Conservation (phyloP, 2,113 vertebrate species). For the Psilopsiagon aurifrons region DNA sequence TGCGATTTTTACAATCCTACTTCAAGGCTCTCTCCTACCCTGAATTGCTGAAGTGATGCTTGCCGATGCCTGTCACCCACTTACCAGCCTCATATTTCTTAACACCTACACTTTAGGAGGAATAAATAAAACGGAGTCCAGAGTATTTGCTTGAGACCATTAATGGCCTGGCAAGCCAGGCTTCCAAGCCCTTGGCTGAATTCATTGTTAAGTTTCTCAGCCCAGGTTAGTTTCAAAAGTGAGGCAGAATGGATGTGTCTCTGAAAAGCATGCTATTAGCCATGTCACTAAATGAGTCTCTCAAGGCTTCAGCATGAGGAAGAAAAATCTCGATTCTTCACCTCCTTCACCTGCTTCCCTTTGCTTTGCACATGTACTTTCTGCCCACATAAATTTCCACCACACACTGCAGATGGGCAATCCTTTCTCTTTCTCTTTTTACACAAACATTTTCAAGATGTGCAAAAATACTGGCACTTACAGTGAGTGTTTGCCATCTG, state of each 20-base stretch:
- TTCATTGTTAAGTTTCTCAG: not conserved
- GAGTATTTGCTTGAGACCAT: not conserved
- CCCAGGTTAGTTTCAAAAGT: not conserved
- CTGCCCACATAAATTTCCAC: not conserved
- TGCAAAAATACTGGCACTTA: not conserved
- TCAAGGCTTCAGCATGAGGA: not conserved
- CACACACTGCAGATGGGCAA: not conserved
- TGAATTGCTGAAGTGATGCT: conserved; percentile 16
- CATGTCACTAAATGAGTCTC: not conserved
- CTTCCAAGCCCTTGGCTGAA: not conserved
- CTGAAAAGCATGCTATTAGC: not conserved
- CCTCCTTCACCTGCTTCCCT: not conserved
- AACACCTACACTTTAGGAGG: conserved; percentile 4
- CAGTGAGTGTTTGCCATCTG: conserved; percentile 24
- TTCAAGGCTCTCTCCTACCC: conserved; percentile 22
- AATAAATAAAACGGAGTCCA: conserved; percentile 1
- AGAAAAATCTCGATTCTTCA: not conserved
- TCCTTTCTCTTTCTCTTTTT: not conserved
- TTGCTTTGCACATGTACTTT: not conserved
- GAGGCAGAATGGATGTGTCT: not conserved
- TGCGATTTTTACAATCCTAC: conserved; percentile 26
- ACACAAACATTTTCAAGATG: conserved; percentile 7
- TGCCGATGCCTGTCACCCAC: conserved; percentile 27
- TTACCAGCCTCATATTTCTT: conserved; percentile 34
- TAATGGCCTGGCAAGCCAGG: not conserved